Conservation (phyloP, 35 echinoderm and acorn worm species). For the Chiridota heheva region DNA sequence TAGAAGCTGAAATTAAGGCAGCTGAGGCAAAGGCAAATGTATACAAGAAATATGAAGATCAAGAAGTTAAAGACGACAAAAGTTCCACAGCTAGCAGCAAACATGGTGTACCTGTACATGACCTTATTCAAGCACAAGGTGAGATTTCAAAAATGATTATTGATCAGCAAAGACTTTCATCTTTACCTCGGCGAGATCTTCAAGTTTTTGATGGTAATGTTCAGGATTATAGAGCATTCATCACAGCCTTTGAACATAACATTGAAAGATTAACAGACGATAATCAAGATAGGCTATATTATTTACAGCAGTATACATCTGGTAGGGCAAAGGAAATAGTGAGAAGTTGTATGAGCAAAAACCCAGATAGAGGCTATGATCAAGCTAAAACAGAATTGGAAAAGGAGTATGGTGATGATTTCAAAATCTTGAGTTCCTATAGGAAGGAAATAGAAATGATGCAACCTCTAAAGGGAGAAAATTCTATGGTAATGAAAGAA, state of each 20-base stretch:
- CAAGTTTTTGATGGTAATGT: constrained; percentile 31
- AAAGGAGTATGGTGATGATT: constrained; percentile 26
- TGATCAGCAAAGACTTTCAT: constrained; percentile 17
- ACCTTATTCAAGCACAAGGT: neutral
- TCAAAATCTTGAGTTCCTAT: constrained; percentile 38
- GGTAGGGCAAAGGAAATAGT: constrained; percentile 19
- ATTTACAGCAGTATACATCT: constrained; percentile 21
- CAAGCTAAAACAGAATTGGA: neutral
- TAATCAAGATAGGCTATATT: constrained; percentile 20
- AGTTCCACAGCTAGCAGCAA: neutral
- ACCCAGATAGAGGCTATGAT: neutral
- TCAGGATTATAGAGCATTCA: constrained; percentile 34
- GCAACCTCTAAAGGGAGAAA: constrained; percentile 21
- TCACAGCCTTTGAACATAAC: constrained; percentile 24
- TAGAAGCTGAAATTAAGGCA: constrained; percentile 24
- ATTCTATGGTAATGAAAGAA: neutral
- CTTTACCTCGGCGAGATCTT: neutral
- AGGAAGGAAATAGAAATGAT: constrained; percentile 23
- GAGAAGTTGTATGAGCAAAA: constrained; percentile 38
- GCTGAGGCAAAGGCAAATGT: constrained; percentile 24
- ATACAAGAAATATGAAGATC: constrained; percentile 7
- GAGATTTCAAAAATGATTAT: constrained; percentile 26
- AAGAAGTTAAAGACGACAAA: neutral
- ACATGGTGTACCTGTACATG: constrained; percentile 3
- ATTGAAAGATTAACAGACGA: constrained; percentile 15